Evolutionary conservation across 1,140 invertebrate species (phyloP).

Genomic region (Leptinotarsa lineolata): DNA sequence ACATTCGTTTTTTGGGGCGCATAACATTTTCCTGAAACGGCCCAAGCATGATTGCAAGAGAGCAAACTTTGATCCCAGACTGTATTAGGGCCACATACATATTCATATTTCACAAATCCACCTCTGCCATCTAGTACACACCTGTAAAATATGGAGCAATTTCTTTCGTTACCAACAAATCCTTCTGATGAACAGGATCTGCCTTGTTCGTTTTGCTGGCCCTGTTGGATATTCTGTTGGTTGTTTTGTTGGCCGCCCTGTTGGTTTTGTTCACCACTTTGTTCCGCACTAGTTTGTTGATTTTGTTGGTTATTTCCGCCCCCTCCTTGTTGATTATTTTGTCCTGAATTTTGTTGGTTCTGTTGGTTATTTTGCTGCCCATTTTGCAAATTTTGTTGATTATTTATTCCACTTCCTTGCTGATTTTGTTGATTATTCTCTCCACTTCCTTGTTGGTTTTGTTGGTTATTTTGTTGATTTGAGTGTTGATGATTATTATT

Average conservation of each 20-base stretch:
- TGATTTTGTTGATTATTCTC: slow-evolving; percentile 31
- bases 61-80: slow-evolving; percentile 70
- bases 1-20: not conserved
- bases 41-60: slow-evolving; percentile 63
- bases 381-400: slow-evolving; percentile 43
- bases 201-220: slow-evolving; percentile 30
- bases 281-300: slow-evolving; percentile 23
- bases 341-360: slow-evolving; percentile 31
- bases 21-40: slow-evolving; percentile 35
- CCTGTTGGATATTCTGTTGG: slow-evolving; percentile 32
- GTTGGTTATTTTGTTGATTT: slow-evolving; percentile 28
- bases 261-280: slow-evolving; percentile 28
- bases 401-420: slow-evolving; percentile 29
- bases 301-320: slow-evolving; percentile 31
- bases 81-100: slow-evolving; percentile 70
- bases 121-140: slow-evolving; percentile 64
- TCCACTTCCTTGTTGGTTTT: slow-evolving; percentile 15
- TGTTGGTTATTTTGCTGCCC: slow-evolving; percentile 35
- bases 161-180: slow-evolving; percentile 67
- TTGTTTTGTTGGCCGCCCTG: slow-evolving; percentile 26
- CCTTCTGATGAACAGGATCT: slow-evolving; percentile 62
- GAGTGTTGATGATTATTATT: slow-evolving; percentile 34
- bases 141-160: slow-evolving; percentile 79
- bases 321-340: slow-evolving; percentile 39
- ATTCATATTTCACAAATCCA: slow-evolving; percentile 66